A percentile compares a stretch with the other conserved stretches of the same genome.
These are phyloP conservation scores for Plebejus anna DNA, from an alignment of 2,888 invertebrate genomes.

Conservation along the genomic window DNA sequence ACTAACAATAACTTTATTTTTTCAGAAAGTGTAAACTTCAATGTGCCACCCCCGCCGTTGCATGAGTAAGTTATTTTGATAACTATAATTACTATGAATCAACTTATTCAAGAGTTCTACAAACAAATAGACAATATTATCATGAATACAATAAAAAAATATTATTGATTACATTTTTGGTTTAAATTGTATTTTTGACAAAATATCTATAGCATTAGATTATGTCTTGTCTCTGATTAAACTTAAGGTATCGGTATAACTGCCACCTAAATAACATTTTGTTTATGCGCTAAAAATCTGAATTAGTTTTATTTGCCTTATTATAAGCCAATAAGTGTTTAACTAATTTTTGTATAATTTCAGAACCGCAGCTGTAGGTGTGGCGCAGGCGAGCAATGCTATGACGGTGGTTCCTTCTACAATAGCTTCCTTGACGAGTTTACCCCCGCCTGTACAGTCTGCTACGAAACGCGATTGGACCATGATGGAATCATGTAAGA, in stretches of 20 bases:
- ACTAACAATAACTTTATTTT: background rate
- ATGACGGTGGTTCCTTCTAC: slow-evolving; percentile 33
- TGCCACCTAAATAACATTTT: no score
- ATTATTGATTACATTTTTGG: no score
- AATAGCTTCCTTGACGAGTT: background rate
- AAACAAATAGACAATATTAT: background rate
- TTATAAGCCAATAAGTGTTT: no score
- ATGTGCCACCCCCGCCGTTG: slow-evolving; percentile 5
- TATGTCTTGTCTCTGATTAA: no score
- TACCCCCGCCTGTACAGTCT: background rate
- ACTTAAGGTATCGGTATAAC: no score
- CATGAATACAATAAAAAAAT: background rate
- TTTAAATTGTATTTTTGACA: no score
- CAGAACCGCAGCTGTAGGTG: slow-evolving; percentile 31
- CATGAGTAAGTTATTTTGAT: slow-evolving; percentile 32
- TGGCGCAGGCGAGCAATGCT: slow-evolving; percentile 32
- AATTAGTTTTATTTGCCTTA: no score
- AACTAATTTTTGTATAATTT: slow-evolving; percentile 29
- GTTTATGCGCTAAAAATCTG: no score
- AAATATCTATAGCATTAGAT: no score
- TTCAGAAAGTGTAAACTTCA: slow-evolving; percentile 11
- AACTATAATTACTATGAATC: background rate
- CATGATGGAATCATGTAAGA: slow-evolving; percentile 35
- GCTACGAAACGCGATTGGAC: slow-evolving; percentile 39
- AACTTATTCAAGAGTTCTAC: background rate